A percentile compares a stretch with the other conserved stretches of the same genome.
Evolutionary conservation across 2,888 invertebrate genomes (phyloP).

Genomic region (Parasteatoda lunata): DNA sequence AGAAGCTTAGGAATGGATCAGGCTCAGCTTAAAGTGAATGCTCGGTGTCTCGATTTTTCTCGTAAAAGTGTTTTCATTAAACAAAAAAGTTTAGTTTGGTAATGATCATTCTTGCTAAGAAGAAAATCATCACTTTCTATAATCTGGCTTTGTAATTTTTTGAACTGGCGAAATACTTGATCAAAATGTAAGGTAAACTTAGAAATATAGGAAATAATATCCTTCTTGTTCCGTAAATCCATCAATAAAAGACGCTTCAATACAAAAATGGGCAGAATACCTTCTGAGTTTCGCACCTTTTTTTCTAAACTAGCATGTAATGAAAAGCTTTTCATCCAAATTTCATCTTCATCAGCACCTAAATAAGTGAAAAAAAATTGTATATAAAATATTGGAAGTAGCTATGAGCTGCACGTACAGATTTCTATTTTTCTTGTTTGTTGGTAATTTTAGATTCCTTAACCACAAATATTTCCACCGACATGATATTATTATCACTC

Average conservation of each 20-base stretch:
- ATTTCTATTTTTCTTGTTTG: too few species aligned
- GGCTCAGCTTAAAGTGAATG: too few species aligned
- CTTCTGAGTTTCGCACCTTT: not conserved
- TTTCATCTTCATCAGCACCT: too few species aligned
- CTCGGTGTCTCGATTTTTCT: not conserved
- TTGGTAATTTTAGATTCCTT: too few species aligned
- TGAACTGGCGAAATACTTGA: not conserved
- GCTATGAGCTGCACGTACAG: too few species aligned
- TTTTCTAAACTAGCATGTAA: not conserved
- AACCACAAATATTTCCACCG: too few species aligned
- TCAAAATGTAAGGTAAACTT: not conserved
- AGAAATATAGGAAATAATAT: slow-evolving; percentile 3
- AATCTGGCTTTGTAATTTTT: not conserved
- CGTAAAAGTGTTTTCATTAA: not conserved
- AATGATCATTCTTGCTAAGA: not conserved
- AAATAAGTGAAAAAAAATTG: too few species aligned
- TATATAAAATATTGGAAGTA: too few species aligned
- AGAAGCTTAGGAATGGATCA: too few species aligned
- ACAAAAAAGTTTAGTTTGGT: not conserved
- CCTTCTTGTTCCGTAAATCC: not conserved
- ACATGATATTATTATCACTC: too few species aligned
- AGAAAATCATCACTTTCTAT: not conserved
- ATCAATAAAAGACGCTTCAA: not conserved
- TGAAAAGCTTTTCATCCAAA: not conserved
- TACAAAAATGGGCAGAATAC: not conserved